These are phyloP conservation scores for Thomomys bottae DNA, from an alignment of 2,113 vertebrate species.

Conservation along the genomic window DNA sequence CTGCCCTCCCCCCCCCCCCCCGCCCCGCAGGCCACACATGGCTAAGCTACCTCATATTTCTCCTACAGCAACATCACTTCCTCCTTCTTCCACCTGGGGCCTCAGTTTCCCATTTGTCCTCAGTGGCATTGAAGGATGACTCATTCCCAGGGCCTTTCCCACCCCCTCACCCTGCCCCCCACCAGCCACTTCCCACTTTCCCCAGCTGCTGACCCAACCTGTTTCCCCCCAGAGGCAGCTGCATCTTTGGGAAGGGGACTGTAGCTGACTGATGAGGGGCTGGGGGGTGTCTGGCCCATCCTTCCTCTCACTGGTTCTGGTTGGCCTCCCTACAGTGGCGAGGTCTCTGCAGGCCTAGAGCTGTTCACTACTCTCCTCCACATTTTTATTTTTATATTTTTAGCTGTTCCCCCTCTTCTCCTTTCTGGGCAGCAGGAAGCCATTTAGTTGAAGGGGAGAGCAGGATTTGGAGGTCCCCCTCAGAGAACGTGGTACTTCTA, in stretches of 20 bases:
- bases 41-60: background rate
- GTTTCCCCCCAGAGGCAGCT: constrained; percentile 55
- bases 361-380: background rate
- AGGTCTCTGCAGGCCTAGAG: background rate
- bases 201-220: constrained; percentile 55
- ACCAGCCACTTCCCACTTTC: background rate
- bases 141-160: background rate
- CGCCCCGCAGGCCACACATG: background rate
- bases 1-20: background rate
- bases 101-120: constrained; percentile 55
- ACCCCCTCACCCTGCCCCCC: constrained; percentile 12
- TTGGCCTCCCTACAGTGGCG: background rate
- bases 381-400: background rate
- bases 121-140: background rate
- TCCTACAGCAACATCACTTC: background rate
- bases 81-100: background rate
- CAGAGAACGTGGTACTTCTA: background rate
- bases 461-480: background rate
- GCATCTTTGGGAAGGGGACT: background rate
- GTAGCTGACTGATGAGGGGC: background rate
- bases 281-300: background rate
- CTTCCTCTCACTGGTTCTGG: background rate
- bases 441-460: background rate
- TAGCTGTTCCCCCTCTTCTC: constrained; percentile 32
- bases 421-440: constrained; percentile 8